A percentile compares a stretch with the other conserved stretches of the same genome.
Evolutionary conservation across 2,888 invertebrate species (phyloP).

Genomic region (Escarpia spicata): DNA sequence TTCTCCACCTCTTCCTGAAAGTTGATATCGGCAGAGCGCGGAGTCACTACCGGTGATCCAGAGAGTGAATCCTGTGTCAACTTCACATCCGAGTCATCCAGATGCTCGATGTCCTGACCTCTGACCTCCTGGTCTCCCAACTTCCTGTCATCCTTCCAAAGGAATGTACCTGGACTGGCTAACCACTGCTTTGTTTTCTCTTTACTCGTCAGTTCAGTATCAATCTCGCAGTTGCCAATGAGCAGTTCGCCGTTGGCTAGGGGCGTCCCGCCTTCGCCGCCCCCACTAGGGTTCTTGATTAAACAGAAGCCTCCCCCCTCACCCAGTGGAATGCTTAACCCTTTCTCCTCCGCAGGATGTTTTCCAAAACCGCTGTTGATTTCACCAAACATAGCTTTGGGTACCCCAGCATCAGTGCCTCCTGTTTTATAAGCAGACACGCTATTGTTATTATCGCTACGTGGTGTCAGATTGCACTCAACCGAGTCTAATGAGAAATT

Average conservation of each 20-base stretch:
- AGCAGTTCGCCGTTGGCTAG: not conserved
- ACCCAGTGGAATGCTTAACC: not conserved
- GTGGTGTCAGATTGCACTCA: not conserved
- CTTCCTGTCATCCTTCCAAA: not conserved
- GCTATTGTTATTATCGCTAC: not conserved
- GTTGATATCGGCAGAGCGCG: not conserved
- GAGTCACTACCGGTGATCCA: not conserved
- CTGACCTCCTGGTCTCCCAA: not conserved
- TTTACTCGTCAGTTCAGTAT: not conserved
- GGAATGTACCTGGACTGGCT: not conserved
- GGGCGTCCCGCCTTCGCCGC: not conserved
- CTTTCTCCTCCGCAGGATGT: not conserved
- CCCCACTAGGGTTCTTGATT: not conserved
- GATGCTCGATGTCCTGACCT: not conserved
- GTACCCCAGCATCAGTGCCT: not conserved
- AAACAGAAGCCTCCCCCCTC: not conserved
- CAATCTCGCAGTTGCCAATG: not conserved
- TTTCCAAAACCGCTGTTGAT: not conserved
- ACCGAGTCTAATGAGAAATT: not conserved
- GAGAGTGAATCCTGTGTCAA: not conserved
- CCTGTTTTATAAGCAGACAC: not conserved
- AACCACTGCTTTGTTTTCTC: not conserved
- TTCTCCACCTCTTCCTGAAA: not conserved
- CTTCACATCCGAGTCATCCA: not conserved
- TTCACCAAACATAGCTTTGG: not conserved